Conservation (phyloP, 1,140 invertebrate genomes). For the Saccostrea echinata region DNA sequence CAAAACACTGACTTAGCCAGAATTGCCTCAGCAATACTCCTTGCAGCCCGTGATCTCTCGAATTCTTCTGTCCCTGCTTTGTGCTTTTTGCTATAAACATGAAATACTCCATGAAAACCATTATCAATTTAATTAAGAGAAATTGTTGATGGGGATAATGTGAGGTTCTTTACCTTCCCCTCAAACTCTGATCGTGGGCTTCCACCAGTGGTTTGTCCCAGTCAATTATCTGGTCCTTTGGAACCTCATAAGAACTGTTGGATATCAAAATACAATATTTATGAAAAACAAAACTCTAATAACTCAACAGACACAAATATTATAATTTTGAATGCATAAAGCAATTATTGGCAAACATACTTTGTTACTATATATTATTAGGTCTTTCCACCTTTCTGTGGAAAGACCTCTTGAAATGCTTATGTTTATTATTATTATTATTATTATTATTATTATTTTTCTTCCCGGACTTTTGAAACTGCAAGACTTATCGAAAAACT, state of each 20-base stretch:
- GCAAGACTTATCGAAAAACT: no score
- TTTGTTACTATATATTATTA: no score
- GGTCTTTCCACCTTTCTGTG: no score
- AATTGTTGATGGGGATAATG: not conserved
- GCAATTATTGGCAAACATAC: no score
- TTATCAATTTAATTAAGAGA: not conserved
- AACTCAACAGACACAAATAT: no score
- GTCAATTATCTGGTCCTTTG: constrained; percentile 44
- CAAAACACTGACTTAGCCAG: constrained; percentile 22
- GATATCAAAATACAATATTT: not conserved
- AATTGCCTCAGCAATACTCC: constrained; percentile 37
- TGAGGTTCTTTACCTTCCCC: not conserved
- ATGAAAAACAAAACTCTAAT: no score
- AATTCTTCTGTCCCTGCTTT: constrained; percentile 17
- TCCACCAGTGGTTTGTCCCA: constrained; percentile 39
- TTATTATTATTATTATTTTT: no score
- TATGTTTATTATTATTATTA: no score
- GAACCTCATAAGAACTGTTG: constrained; percentile 40
- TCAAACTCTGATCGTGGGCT: not conserved
- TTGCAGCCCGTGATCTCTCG: not conserved
- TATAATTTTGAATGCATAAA: no score
- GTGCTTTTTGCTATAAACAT: constrained; percentile 20
- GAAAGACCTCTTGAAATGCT: no score
- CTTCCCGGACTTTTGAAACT: no score
- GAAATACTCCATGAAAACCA: not conserved